Evolutionary conservation across 2,888 invertebrate species (phyloP), one percentile per base, ranked within the genome.

Genomic region (Aphidoletes aphidimyza): DNA sequence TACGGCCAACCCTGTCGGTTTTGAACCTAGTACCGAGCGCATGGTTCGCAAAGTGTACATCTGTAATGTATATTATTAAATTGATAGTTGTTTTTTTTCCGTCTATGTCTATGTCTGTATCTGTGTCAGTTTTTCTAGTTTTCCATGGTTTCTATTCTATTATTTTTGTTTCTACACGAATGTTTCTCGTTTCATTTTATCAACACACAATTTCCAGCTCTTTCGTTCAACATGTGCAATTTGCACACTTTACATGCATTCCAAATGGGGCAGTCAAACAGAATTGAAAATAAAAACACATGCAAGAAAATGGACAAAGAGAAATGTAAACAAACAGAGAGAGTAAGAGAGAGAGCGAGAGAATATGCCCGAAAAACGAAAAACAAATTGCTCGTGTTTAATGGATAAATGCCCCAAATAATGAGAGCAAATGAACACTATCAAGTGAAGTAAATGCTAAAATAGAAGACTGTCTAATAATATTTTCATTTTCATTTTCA

Each of bases 51-150:
- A 30, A 69, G 30, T 69, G 34, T 69, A 69, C 69, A 30, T 69
- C 69, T 69, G 69, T 69, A 69, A 69, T 69, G 69, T 69, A 69
- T 39, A 81, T 81, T 81, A 81, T 81, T 81, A 81, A 81, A 81
- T 81, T 81, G 81, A 81, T 81, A 37, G 81, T 81, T 37, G 1
- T 81, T 81, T 81, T 81, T 81, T 22, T 1, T 0, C n/a, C 19
- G 6, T 37, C 37, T 37, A 19, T 14, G 17, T 47, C 2, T 5
- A 22, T 54, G 22, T 34, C 14, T 69, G 69, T 36, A 34, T 69
- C 69, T 34, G 34, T 69, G 30, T 69, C 69, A 30, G 69, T 36
- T 69, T 69, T 69, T 69, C 36, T 34, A 0, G 14, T 14, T 69
- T 36, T 69, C n/a, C n/a, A 36, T 14, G 34, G 2, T 81, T 37